Evolutionary conservation across 1,140 invertebrate genomes (phyloP).

Genomic region (Rhizoglyphus robini): DNA sequence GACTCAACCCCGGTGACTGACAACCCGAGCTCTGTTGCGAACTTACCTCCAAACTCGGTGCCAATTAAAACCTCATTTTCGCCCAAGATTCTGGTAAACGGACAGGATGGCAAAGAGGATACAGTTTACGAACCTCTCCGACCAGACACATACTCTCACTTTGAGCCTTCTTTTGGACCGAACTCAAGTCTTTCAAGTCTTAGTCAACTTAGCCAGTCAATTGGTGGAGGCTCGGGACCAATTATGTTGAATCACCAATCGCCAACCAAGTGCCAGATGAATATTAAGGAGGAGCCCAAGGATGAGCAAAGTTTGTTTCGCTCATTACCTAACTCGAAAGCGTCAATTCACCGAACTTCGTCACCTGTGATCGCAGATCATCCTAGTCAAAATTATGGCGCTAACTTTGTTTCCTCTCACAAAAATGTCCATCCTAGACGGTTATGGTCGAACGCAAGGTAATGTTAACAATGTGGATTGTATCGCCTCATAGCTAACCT

Average conservation of each 20-base stretch:
- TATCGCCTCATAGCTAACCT: not conserved
- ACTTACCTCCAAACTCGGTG: no score
- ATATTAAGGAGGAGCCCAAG: slow-evolving; percentile 11
- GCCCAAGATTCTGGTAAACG: no score
- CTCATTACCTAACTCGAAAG: not conserved
- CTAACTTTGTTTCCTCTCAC: not conserved
- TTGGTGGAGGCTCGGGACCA: slow-evolving; percentile 9
- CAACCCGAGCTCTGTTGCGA: no score
- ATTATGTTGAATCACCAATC: not conserved
- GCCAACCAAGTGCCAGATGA: not conserved
- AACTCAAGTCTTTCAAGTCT: slow-evolving; percentile 18
- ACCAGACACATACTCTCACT: not conserved
- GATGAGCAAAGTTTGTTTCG: not conserved
- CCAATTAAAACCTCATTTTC: not conserved
- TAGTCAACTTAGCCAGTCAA: slow-evolving; percentile 20
- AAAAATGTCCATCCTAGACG: not conserved
- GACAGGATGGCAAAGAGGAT: not conserved
- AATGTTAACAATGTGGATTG: not conserved
- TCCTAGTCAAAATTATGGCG: not conserved
- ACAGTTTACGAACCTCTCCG: not conserved
- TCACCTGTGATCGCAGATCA: slow-evolving; percentile 4
- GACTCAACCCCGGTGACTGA: not conserved
- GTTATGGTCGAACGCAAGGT: slow-evolving; percentile 12
- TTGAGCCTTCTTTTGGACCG: not conserved
- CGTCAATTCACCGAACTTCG: not conserved